Evolutionary conservation across 2,888 invertebrate species (phyloP).

Genomic region (Listrodromus nycthemerus): DNA sequence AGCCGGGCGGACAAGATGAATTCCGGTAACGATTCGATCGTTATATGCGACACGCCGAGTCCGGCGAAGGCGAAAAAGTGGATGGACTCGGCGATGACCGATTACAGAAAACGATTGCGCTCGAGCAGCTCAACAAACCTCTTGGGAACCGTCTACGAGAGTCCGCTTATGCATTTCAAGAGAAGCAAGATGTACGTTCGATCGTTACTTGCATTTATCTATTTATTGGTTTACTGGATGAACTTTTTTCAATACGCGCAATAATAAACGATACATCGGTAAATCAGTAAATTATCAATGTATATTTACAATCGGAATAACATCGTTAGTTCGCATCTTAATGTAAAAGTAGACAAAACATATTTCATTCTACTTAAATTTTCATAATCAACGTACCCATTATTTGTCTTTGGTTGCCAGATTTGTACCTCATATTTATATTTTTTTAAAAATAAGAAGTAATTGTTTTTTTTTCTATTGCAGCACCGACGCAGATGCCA

Average conservation of each 20-base stretch:
- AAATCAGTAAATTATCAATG: no score
- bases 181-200: slow-evolving; percentile 51
- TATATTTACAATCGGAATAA: no score
- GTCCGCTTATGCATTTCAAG: slow-evolving; percentile 58
- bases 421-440: no score
- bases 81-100: background rate
- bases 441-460: background rate
- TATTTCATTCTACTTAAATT: no score
- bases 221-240: no score
- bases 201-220: background rate
- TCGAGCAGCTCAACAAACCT: slow-evolving; percentile 32
- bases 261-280: no score
- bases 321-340: no score
- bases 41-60: slow-evolving; percentile 66
- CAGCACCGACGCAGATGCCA: slow-evolving; percentile 26
- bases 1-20: slow-evolving; percentile 43
- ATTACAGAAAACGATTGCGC: slow-evolving; percentile 54
- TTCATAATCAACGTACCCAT: no score
- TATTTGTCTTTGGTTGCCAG: no score
- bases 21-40: slow-evolving; percentile 64
- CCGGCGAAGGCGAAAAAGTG: background rate
- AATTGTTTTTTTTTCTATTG: slow-evolving; percentile 27
- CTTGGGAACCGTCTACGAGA: slow-evolving; percentile 54
- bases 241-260: no score
- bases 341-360: no score